Base-by-base conservation (phyloP, 2,888 invertebrate genomes). In the Hemicrepidius hirtus region DNA sequence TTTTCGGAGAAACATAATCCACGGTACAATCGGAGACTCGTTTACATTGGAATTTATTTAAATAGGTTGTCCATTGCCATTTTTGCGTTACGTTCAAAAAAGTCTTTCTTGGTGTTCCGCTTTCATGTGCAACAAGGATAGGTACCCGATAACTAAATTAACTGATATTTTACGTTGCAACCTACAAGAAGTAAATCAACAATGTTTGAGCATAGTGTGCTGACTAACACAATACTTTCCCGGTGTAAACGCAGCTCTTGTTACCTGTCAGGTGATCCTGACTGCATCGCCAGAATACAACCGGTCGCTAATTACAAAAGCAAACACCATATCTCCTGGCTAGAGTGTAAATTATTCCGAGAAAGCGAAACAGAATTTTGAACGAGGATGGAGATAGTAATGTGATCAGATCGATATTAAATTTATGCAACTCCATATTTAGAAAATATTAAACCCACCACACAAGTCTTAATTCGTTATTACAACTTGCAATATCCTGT, bases 241-340 rank as follows among this genome's bases (percentile, higher is more conserved):
- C 50, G 74, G 65, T 72, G 76, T 68, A 77, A 76, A 77, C 76
- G 73, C 35, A 68, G 69, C 71, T 77, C 76, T 74, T 68, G 73
- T 75, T 76, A 77, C 74, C 71, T 75, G 77, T 74, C 77, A 76
- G 75, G 73, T 75, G 76, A 76, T 75, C 65, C 74, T 60, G 59
- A 65, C 63, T 72, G 68, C 59, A 72, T 68, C 50, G 67, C 67
- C 63, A 68, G 72, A 60, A 68, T 72, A 72, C 72, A 57, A 67
- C 62, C 68, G 64, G 49, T 64, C 71, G 71, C 74, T 74, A 74
- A 74, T 74, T 74, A 71, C 67, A 65, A 71, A 69, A 67, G 71
- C 74, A 72, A 57, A 71, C 55, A 71, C 71, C 66, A 71, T 71
- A 71, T 71, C 66, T 71, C 66, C 71, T 66, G 41, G 24, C 59